phyloP scores from a whole-genome alignment of 92 coral and sea anemone species.

The Phenganax marumi region DNA sequence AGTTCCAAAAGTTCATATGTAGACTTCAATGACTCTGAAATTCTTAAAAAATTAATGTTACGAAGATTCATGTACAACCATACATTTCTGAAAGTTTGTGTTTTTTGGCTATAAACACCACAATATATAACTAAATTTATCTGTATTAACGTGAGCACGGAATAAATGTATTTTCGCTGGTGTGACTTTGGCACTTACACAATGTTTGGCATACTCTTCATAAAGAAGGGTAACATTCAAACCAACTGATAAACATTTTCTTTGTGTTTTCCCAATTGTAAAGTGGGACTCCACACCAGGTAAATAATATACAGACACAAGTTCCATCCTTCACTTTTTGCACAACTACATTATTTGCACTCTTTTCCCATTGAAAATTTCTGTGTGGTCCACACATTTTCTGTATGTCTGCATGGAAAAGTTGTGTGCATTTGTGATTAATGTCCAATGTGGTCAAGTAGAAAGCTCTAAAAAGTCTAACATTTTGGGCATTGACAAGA shows the following conservation, averaged over 20 bases:
- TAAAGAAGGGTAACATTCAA: constrained; percentile 49
- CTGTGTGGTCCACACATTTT: constrained; percentile 3
- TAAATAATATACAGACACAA: background rate
- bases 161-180: constrained; percentile 57
- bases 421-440: background rate
- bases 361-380: constrained; percentile 27
- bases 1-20: constrained; percentile 24
- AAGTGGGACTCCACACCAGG: background rate
- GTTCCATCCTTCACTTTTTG: constrained; percentile 10
- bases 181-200: constrained; percentile 36
- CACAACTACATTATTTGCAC: constrained; percentile 15
- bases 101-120: background rate
- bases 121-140: background rate
- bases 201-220: constrained; percentile 53
- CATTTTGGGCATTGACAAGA: constrained; percentile 5
- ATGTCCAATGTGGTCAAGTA: background rate
- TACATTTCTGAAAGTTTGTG: background rate
- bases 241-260: constrained; percentile 35
- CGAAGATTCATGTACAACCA: no score
- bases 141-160: background rate
- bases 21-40: background rate
- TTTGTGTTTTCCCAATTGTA: constrained; percentile 48
- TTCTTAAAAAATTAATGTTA: background rate
- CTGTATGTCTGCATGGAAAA: constrained; percentile 17
- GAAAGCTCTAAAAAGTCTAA: constrained; percentile 19